Evolutionary conservation across 2,113 vertebrate genomes (phyloP).

Genomic region (Aphyosemion australe): DNA sequence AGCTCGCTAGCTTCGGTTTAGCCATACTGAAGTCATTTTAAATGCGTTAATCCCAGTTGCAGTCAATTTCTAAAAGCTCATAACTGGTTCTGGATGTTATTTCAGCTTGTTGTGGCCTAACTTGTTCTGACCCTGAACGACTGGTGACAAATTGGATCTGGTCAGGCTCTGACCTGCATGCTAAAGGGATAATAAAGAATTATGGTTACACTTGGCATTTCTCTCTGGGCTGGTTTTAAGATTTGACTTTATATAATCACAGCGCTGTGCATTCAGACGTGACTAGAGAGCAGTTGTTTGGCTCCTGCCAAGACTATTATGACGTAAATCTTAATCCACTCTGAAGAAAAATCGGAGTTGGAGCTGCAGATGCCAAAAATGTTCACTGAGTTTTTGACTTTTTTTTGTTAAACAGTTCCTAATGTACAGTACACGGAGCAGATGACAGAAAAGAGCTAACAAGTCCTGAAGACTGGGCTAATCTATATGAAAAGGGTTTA

Average conservation of each 20-base stretch:
- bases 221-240: conserved; percentile 3
- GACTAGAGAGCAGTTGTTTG: neutral
- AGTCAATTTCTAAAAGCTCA: conserved; percentile 10
- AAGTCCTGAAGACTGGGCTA: too few relatives aligned
- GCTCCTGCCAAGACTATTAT: conserved; percentile 3
- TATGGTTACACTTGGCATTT: conserved; percentile 30
- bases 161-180: conserved; percentile 37
- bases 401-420: neutral
- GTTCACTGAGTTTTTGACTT: neutral
- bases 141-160: conserved; percentile 31
- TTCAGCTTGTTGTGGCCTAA: conserved; percentile 25
- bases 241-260: conserved; percentile 27
- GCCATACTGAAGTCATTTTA: conserved; percentile 17
- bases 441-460: too few relatives aligned
- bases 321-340: conserved; percentile 30
- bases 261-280: conserved; percentile 2
- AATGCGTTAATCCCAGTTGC: conserved; percentile 6
- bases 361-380: neutral
- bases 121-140: conserved; percentile 22
- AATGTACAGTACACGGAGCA: neutral
- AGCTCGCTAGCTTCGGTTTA: conserved; percentile 20
- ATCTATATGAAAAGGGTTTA: neutral
- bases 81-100: conserved; percentile 2
- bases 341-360: conserved; percentile 7
- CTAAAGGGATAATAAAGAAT: conserved; percentile 29